Percentiles rank a stretch among this genome's conserved stretches.
Evolutionary conservation across 2,888 invertebrate species (phyloP).

Genomic region (Romanomermis culicivorax): DNA sequence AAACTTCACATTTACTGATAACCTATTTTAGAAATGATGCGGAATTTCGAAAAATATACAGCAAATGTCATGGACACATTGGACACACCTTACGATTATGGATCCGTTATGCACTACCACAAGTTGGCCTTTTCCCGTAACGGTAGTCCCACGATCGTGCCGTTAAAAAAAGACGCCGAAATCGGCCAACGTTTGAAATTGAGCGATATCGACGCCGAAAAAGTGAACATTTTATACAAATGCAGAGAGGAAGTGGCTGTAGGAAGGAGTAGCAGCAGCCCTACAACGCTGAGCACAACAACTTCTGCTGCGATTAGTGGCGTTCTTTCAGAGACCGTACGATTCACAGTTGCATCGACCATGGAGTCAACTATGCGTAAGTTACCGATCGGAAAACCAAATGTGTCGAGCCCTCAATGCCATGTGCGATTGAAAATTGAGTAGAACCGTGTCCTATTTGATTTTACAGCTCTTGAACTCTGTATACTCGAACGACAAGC

Average conservation of each 20-base stretch:
- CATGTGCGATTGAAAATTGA: no score
- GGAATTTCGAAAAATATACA: slow-evolving; percentile 35
- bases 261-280: background rate
- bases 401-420: background rate
- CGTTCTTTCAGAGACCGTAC: slow-evolving; percentile 2
- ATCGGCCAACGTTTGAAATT: slow-evolving; percentile 37
- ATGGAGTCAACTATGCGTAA: background rate
- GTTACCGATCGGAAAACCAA: background rate
- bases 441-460: no score
- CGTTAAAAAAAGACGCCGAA: slow-evolving; percentile 32
- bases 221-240: slow-evolving; percentile 30
- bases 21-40: slow-evolving; percentile 32
- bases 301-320: slow-evolving; percentile 14
- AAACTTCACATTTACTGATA: no score
- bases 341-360: slow-evolving; percentile 6
- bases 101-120: slow-evolving; percentile 55
- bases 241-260: slow-evolving; percentile 21
- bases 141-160: slow-evolving; percentile 34
- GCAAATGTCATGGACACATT: slow-evolving; percentile 31
- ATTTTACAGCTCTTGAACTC: no score
- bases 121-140: slow-evolving; percentile 35
- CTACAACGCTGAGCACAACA: slow-evolving; percentile 13
- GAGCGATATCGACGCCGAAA: slow-evolving; percentile 21
- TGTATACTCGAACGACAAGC: no score
- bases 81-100: slow-evolving; percentile 49